Evolutionary conservation across 2,888 invertebrate species (phyloP).

Genomic region (Mystacides longicornis): DNA sequence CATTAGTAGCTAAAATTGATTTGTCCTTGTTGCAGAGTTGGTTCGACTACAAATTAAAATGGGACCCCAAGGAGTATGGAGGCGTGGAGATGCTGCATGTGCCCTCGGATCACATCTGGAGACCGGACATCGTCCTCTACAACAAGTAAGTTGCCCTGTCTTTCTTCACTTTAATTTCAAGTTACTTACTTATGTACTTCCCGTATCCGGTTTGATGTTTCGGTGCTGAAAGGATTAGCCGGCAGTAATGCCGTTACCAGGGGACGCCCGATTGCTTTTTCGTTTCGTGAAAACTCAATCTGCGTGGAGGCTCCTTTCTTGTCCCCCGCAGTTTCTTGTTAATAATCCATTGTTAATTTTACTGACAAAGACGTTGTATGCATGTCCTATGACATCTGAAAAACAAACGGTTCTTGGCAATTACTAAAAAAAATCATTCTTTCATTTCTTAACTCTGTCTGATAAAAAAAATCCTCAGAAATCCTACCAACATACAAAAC

Average conservation of each 20-base stretch:
- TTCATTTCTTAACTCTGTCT: background rate
- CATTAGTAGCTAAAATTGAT: no score
- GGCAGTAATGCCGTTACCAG: no score
- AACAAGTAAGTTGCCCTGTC: conserved; percentile 70
- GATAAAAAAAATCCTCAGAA: no score
- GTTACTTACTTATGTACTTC: no score
- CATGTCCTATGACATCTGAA: background rate
- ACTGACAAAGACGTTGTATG: background rate
- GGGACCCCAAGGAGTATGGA: conserved; percentile 81
- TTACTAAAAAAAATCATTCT: background rate
- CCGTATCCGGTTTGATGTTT: no score
- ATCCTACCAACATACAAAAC: no score
- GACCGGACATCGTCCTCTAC: conserved; percentile 75
- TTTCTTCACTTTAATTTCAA: conserved; percentile 32
- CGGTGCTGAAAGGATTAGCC: no score
- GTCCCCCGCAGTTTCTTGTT: no score
- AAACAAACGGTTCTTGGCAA: background rate
- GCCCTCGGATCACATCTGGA: conserved; percentile 78
- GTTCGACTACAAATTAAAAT: conserved; percentile 79
- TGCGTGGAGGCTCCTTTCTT: no score
- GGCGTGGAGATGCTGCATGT: conserved; percentile 80
- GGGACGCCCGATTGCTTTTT: no score
- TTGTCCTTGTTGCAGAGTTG: conserved; percentile 67
- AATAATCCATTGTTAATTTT: background rate
- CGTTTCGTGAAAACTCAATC: no score